A percentile compares a stretch with the other conserved stretches of the same genome.
Evolutionary conservation across 2,797 vertebrate genomes (phyloP).

Genomic region (Intellagama lesueurii): DNA sequence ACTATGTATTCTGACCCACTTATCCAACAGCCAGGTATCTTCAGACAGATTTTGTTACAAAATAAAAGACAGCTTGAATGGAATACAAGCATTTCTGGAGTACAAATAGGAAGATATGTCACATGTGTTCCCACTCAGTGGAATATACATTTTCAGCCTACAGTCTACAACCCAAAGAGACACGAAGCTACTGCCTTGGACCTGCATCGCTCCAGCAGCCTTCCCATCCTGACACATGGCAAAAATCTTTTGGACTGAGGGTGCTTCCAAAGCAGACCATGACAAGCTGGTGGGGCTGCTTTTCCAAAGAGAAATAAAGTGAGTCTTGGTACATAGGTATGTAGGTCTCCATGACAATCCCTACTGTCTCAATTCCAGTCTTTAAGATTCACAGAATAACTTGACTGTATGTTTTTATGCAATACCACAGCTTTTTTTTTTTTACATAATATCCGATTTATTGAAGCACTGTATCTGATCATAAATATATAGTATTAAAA

Average conservation of each 20-base stretch:
- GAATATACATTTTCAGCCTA: constrained; percentile 1
- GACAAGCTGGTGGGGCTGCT: neutral
- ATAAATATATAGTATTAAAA: neutral
- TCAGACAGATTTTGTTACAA: constrained; percentile 12
- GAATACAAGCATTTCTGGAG: neutral
- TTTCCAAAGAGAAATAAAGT: constrained; percentile 8
- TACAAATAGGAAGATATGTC: neutral
- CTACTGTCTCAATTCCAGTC: neutral
- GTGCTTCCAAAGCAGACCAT: neutral
- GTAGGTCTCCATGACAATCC: neutral
- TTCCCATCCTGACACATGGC: neutral
- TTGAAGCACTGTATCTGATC: constrained; percentile 21
- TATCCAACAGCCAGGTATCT: neutral
- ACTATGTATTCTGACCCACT: neutral
- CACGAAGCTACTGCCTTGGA: neutral
- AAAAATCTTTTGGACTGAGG: neutral
- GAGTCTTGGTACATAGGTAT: neutral
- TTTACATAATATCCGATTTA: constrained; percentile 16
- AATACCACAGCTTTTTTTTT: constrained; percentile 26
- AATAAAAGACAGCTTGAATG: neutral
- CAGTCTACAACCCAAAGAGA: neutral
- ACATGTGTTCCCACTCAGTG: neutral
- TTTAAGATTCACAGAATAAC: neutral
- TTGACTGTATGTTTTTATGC: constrained; percentile 3
- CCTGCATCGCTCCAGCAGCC: neutral